Base-by-base conservation (phyloP, 1,140 invertebrate species). In the Marisa cornuarietis region DNA sequence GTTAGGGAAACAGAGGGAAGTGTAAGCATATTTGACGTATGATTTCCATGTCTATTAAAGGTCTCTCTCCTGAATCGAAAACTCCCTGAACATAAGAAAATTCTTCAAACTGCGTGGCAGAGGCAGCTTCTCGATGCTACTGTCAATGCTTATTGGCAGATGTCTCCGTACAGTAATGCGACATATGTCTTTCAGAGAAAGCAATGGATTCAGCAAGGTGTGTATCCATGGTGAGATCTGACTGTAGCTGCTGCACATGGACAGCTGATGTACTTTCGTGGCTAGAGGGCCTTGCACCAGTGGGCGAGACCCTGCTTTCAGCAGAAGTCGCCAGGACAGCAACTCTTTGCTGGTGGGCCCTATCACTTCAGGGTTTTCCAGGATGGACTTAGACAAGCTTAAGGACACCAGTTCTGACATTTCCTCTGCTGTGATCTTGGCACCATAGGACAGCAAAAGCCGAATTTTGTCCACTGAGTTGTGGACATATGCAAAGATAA, bases 361-460 rank as follows among this genome's bases (percentile, higher is more conserved):
- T 65, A 89, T 82, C 26, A 88, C 83, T 81, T 89, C 88, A 42
- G 88, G 88, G 74, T 89, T 89, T 81, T 88, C 88, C 61, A 89
- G 78, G 74, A 89, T 85, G 22, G 83, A 86, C 76, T 88, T 89
- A 63, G 88, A 87, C 42, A 89, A 79, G 22, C 83, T 87, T 0
- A 89, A 72, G 9, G 86, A 87, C 18, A 89, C 86, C 24, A 89
- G 79, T 51, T 87, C 87, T 13, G 87, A 88, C 85, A 89, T 87
- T 81, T 88, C 88, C 54, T 86, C 87, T 26, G 78, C 77, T 13
- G 85, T 87, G 7, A 89, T 71, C 24, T 78, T 80, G 11, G 88
- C 88, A 79, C 88, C 87, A 72, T 87, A 88, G 4, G 88, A 89
- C 49, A 89, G 76, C 20, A 89, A 78, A 18, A 88, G 82, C 72